Percentiles rank a stretch among this genome's conserved stretches.
Conservation (phyloP, 2,797 vertebrate species). For the Mycteria americana region DNA sequence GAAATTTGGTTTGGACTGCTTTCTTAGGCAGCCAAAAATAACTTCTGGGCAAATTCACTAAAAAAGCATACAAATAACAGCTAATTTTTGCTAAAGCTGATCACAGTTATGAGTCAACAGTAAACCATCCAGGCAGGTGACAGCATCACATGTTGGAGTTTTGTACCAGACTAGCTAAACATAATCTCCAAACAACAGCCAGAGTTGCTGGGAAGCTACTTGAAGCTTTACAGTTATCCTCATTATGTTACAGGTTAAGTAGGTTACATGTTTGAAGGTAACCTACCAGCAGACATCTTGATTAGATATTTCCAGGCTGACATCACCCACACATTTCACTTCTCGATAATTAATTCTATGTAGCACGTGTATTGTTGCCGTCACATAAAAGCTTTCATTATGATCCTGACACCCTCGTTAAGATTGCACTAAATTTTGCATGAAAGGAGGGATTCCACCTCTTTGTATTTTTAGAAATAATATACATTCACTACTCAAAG, state of each 20-base stretch:
- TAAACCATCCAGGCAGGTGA: neutral
- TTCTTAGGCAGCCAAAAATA: neutral
- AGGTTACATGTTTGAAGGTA: constrained; percentile 23
- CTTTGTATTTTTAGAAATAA: neutral
- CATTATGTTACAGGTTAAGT: constrained; percentile 34
- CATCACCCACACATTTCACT: constrained; percentile 1
- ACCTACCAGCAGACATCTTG: constrained; percentile 14
- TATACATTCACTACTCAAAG: neutral
- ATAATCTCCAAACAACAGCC: neutral
- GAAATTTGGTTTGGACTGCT: neutral
- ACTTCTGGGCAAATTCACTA: neutral
- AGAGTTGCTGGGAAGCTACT: constrained; percentile 32
- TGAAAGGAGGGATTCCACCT: neutral
- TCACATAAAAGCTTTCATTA: neutral
- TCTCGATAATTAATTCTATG: constrained; percentile 9
- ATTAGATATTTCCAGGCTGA: constrained; percentile 25
- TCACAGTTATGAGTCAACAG: neutral
- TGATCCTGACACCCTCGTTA: neutral
- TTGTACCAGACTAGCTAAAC: neutral
- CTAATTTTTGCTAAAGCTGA: neutral
- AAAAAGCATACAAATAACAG: neutral
- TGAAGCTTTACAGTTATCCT: constrained; percentile 25
- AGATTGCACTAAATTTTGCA: neutral
- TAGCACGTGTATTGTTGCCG: neutral
- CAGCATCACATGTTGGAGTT: neutral